Conservation (phyloP, 2,797 vertebrate species). For the Artibeus jamaicensis region DNA sequence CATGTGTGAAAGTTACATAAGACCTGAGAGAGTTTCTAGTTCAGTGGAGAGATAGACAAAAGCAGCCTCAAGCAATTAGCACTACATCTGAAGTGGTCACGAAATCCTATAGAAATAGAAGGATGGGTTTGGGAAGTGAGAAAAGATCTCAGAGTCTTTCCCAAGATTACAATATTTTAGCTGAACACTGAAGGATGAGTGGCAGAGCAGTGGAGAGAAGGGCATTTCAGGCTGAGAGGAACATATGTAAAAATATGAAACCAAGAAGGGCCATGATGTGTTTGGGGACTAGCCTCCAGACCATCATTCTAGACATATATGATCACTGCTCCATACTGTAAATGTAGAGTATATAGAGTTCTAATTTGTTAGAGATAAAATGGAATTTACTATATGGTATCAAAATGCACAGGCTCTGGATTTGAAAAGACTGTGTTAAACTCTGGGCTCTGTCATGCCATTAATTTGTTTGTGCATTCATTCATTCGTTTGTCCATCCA, state of each 20-base stretch:
- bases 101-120: neutral
- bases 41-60: neutral
- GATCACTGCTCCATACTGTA: neutral
- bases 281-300: neutral
- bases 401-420: neutral
- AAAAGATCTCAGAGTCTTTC: neutral
- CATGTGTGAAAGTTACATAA: neutral
- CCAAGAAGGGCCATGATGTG: neutral
- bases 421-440: neutral
- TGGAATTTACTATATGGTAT: neutral
- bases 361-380: neutral
- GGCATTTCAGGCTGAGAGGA: neutral
- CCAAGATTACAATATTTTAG: neutral
- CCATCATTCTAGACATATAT: too few species aligned
- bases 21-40: neutral
- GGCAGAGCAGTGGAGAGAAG: neutral
- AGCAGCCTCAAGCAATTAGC: too few species aligned
- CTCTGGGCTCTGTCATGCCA: neutral
- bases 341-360: neutral
- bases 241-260: neutral
- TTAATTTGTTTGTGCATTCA: neutral
- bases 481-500: too few species aligned
- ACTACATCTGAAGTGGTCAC: neutral
- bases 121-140: fast-evolving
- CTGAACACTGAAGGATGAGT: neutral